Percentiles rank a stretch among this genome's conserved stretches.
Conservation (phyloP, 2,113 vertebrate species). For the Diadophis punctatus region DNA sequence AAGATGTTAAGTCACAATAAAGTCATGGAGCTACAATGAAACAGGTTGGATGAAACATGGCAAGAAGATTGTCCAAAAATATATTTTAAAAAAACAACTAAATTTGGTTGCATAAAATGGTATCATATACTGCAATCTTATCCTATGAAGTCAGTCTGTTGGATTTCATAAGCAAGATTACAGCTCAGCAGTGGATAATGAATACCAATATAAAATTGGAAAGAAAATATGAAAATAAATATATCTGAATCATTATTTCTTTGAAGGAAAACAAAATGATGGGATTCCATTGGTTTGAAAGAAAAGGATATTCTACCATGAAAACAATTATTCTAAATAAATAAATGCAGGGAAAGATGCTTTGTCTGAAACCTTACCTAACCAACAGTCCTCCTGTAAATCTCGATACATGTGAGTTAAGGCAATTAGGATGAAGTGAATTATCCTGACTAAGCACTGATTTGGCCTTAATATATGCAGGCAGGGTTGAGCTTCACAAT, state of each 20-base stretch:
- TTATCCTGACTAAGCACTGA: slow-evolving; percentile 72
- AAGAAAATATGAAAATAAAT: slow-evolving; percentile 61
- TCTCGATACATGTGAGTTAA: slow-evolving; percentile 75
- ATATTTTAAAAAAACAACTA: slow-evolving; percentile 66
- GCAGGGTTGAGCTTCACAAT: slow-evolving; percentile 82
- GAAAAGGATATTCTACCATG: slow-evolving; percentile 51
- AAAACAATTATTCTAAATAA: slow-evolving; percentile 39
- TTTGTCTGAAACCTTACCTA: slow-evolving; percentile 77
- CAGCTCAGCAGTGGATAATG: slow-evolving; percentile 40
- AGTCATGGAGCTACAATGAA: slow-evolving; percentile 65
- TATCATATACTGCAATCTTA: slow-evolving; percentile 38
- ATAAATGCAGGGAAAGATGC: slow-evolving; percentile 16
- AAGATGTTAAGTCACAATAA: slow-evolving; percentile 70
- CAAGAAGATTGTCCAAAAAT: slow-evolving; percentile 40
- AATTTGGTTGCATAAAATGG: slow-evolving; percentile 52
- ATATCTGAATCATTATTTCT: slow-evolving; percentile 38
- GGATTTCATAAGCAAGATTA: not conserved
- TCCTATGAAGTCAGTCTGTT: not conserved
- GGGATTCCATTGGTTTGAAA: slow-evolving; percentile 42
- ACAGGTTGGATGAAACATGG: slow-evolving; percentile 59
- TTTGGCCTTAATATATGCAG: slow-evolving; percentile 84
- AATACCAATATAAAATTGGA: slow-evolving; percentile 57
- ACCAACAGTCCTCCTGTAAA: slow-evolving; percentile 77
- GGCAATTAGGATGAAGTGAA: slow-evolving; percentile 70
- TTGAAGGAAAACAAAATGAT: slow-evolving; percentile 63